Base-by-base conservation (phyloP, 1,140 invertebrate genomes). In the Drosophila lini region DNA sequence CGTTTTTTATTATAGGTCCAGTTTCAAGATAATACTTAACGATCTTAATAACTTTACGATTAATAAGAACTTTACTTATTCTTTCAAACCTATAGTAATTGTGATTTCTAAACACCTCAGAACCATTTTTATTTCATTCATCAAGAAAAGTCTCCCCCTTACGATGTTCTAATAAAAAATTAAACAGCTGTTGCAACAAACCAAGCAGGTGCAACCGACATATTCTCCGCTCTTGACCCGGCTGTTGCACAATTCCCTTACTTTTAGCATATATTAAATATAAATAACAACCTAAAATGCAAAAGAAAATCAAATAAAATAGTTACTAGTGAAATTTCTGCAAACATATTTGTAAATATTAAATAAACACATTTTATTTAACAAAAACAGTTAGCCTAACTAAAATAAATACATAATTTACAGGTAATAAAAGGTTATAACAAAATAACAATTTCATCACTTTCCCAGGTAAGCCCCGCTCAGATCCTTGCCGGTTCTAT, bases 401-500 rank as follows among this genome's bases (percentile, higher is more conserved):
- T 59, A 56, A 42, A 62, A 78, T 78, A 78, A 78, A 78, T 78
- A 62, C 16, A 48, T 53, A 41, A 47, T 42, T 44, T 28, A 47
- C 45, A 28, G 45, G 7, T 47, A 25, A 32, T 40, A 60, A 11
- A 36, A 52, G 53, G 34, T 36, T 1, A 41, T 16, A 28, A 10
- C 5, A n/a, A 6, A 41, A 10, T 22, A 41, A 11, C 41, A 32
- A n/a, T 16, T 22, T 11, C 15, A 53, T 69, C 56, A 57, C 50
- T 77, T 79, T 13, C 61, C 75, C 19, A 69, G 40, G 10, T 41
- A 59, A 42, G 41, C 44, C 2, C 25, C 41, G 56, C 41, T 60
- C 16, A 67, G 13, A 41, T 63, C 38, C 7, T 65, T 73, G 1
- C 47, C 61, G 15, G 38, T 28, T 50, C 83, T 65, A 41, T 94